phyloP scores from a whole-genome alignment of 2,888 invertebrate species.

The Ptycholaimellus sp. region DNA sequence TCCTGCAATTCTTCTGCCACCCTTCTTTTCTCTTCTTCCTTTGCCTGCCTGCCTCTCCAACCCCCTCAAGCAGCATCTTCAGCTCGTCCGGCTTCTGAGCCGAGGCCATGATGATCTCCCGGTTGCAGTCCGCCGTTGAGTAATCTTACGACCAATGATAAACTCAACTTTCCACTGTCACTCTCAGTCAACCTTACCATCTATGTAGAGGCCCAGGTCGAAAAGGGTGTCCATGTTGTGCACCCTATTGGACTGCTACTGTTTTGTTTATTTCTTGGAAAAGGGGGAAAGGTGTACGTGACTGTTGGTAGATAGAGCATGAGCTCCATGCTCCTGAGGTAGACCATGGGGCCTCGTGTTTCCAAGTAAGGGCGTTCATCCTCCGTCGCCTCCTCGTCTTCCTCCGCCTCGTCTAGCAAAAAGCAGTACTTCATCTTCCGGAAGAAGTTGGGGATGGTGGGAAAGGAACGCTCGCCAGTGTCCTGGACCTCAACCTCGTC shows the following conservation, averaged over 20 bases:
- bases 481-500: slow-evolving; percentile 6
- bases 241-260: slow-evolving; percentile 35
- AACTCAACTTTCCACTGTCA: too few relatives aligned
- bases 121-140: slow-evolving; percentile 95
- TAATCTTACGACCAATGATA: too few relatives aligned
- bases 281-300: slow-evolving; percentile 8
- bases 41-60: background rate
- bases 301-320: slow-evolving; percentile 15
- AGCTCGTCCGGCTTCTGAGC: slow-evolving; percentile 78
- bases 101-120: slow-evolving; percentile 67
- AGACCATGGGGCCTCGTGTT: slow-evolving; percentile 13
- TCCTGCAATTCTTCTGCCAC: slow-evolving; percentile 48
- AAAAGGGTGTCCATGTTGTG: slow-evolving; percentile 69
- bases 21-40: background rate
- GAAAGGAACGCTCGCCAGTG: background rate
- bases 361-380: slow-evolving; percentile 11
- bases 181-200: too few relatives aligned
- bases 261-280: background rate
- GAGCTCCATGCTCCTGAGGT: slow-evolving; percentile 11
- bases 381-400: too few relatives aligned
- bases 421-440: background rate
- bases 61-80: too few relatives aligned
- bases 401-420: background rate
- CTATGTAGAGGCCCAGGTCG: slow-evolving; percentile 74
- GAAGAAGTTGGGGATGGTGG: background rate